These are phyloP conservation scores for Andricus quercusramuli DNA, from an alignment of 2,888 invertebrate genomes.

Conservation along the genomic window DNA sequence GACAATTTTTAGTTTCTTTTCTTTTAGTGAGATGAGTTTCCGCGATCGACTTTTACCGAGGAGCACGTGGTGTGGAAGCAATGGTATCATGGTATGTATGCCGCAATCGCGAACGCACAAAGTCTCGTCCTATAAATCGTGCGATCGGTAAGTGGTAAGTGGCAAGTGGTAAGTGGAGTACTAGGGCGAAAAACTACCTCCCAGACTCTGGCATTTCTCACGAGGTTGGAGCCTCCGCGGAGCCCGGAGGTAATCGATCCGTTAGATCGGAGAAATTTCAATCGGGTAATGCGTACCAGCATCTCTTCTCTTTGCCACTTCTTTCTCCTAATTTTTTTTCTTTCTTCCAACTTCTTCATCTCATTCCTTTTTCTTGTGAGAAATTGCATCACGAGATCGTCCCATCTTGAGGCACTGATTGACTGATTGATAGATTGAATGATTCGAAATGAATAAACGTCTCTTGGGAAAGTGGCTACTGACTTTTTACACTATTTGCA, in stretches of 20 bases:
- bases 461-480: constrained; percentile 17
- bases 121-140: constrained; percentile 69
- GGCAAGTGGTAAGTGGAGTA: constrained; percentile 73
- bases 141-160: constrained; percentile 64
- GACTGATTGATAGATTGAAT: background rate
- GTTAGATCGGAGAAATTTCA: constrained; percentile 70
- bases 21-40: constrained; percentile 33
- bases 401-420: background rate
- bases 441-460: constrained; percentile 22
- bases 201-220: constrained; percentile 63
- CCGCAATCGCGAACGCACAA: constrained; percentile 51
- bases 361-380: constrained; percentile 41
- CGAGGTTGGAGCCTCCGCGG: constrained; percentile 34
- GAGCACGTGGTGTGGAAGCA: constrained; percentile 42
- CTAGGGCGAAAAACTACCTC: constrained; percentile 75
- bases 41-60: constrained; percentile 39
- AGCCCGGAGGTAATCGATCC: constrained; percentile 60
- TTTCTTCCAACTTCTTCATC: constrained; percentile 44
- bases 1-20: background rate
- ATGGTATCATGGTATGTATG: constrained; percentile 60
- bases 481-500: constrained; percentile 14
- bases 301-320: constrained; percentile 42
- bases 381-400: constrained; percentile 1
- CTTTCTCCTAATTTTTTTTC: constrained; percentile 47
- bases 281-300: constrained; percentile 49